A percentile compares a stretch with the other conserved stretches of the same genome.
phyloP scores from a whole-genome alignment of 2,113 vertebrate genomes.

The Bufo gargarizans region DNA sequence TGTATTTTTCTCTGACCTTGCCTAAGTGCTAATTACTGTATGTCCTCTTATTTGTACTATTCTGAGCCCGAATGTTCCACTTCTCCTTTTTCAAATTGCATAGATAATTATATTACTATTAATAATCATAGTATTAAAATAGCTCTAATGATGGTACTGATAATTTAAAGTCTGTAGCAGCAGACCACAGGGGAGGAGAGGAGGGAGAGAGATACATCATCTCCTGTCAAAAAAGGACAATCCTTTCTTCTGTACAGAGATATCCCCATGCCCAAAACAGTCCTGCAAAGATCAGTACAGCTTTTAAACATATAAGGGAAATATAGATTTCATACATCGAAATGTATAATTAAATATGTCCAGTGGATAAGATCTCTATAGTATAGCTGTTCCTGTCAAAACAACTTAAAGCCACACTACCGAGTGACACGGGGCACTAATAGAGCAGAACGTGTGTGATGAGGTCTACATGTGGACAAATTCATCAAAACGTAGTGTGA shows the following conservation, averaged over 20 bases:
- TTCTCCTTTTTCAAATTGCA: not conserved
- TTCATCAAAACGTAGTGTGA: no score
- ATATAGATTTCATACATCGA: not conserved
- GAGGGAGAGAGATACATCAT: not conserved
- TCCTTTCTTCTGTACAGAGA: not conserved
- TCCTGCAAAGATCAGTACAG: not conserved
- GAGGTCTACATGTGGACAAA: no score
- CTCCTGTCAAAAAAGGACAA: not conserved
- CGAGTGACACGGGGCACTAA: no score
- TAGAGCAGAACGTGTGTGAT: no score
- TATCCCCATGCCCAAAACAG: not conserved
- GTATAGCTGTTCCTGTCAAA: no score
- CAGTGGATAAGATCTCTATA: no score
- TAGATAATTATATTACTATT: conserved; percentile 8
- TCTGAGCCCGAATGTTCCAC: not conserved
- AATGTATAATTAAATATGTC: no score
- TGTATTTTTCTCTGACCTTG: not conserved
- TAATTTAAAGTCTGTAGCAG: not conserved
- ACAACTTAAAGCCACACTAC: no score
- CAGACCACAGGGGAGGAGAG: not conserved
- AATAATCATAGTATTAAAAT: not conserved
- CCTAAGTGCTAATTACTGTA: not conserved
- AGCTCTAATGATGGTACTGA: not conserved
- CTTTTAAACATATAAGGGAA: not conserved
- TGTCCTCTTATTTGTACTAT: not conserved